These are phyloP conservation scores for Heliconius ismenius DNA, from an alignment of 2,888 invertebrate species.

Conservation along the genomic window DNA sequence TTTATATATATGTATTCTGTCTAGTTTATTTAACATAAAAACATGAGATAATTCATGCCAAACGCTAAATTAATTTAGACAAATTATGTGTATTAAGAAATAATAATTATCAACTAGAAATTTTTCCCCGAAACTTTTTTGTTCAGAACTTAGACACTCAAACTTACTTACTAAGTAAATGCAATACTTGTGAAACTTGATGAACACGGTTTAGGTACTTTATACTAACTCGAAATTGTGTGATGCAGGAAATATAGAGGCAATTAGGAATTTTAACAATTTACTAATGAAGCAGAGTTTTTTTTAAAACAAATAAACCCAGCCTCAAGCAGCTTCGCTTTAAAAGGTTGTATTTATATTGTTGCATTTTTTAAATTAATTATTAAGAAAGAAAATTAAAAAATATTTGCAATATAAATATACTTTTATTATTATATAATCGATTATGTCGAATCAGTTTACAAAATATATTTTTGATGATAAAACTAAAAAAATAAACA, in stretches of 20 bases:
- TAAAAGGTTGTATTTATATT: background rate
- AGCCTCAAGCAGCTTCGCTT: background rate
- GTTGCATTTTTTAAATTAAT: background rate
- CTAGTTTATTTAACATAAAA: background rate
- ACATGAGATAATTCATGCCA: no score
- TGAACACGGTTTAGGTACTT: background rate
- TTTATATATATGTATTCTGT: background rate
- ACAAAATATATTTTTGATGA: no score
- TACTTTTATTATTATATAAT: background rate
- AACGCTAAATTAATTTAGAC: no score
- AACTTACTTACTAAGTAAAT: no score
- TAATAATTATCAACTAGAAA: no score
- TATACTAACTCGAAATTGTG: background rate
- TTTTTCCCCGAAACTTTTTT: no score
- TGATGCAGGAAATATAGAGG: constrained; percentile 6
- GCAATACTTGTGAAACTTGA: background rate
- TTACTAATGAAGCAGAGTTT: constrained; percentile 6
- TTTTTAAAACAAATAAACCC: background rate
- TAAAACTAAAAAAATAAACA: no score
- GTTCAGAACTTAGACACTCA: background rate
- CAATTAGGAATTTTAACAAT: constrained; percentile 7
- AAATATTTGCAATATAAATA: background rate
- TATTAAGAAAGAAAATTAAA: background rate
- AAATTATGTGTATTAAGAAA: no score
- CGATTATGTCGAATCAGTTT: background rate